Percentiles rank a stretch among this genome's conserved stretches.
These are phyloP conservation scores for Apotomis capreana DNA, from an alignment of 2,888 invertebrate species.

Conservation along the genomic window DNA sequence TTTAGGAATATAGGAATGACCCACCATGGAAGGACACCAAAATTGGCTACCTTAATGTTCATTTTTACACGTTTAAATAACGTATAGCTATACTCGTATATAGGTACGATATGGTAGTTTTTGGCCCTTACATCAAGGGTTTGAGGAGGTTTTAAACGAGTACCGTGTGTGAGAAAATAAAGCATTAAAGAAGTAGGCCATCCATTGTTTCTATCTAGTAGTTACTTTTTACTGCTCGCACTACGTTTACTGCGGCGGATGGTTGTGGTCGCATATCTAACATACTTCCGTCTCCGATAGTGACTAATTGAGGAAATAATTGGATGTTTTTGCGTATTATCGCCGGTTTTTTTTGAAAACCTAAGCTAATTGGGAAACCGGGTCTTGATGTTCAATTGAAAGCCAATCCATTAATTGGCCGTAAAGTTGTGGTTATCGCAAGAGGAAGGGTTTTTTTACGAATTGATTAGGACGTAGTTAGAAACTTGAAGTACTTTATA, in stretches of 20 bases:
- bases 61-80: too few species aligned
- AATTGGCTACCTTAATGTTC: too few species aligned
- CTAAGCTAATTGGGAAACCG: constrained; percentile 2
- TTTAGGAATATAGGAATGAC: too few species aligned
- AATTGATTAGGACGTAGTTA: neutral
- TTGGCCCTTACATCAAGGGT: too few species aligned
- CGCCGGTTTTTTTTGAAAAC: constrained; percentile 21
- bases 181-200: too few species aligned
- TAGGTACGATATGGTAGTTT: too few species aligned
- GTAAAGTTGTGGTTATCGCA: constrained; percentile 29
- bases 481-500: neutral
- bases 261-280: constrained; percentile 50
- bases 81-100: too few species aligned
- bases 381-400: constrained; percentile 7
- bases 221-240: too few species aligned
- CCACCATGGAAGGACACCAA: too few species aligned
- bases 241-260: constrained; percentile 42
- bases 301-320: constrained; percentile 40
- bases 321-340: constrained; percentile 42
- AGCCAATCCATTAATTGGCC: constrained; percentile 6
- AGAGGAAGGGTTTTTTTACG: constrained; percentile 1
- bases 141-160: too few species aligned
- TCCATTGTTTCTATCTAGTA: too few species aligned
- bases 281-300: constrained; percentile 42
- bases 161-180: too few species aligned